Percentiles rank a stretch among this genome's conserved stretches.
These are phyloP conservation scores for Stegastes partitus DNA, from an alignment of 2,113 vertebrate genomes.

Conservation along the genomic window DNA sequence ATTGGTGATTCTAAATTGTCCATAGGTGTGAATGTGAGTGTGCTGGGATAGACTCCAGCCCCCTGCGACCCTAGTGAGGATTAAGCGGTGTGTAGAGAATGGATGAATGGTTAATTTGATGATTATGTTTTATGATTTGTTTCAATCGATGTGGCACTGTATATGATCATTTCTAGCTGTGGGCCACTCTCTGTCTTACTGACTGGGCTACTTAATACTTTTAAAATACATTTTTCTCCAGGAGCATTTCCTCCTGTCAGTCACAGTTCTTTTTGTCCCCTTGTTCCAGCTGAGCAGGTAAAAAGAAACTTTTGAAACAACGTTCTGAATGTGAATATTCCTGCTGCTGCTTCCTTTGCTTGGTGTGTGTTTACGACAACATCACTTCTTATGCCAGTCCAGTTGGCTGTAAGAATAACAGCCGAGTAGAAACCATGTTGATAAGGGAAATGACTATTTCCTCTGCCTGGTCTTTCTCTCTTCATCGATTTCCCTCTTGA, in stretches of 20 bases:
- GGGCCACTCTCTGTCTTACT: not conserved
- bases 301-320: conserved; percentile 8
- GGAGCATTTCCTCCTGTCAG: conserved; percentile 6
- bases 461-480: not conserved
- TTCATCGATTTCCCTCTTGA: conserved; percentile 26
- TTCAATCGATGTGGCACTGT: not conserved
- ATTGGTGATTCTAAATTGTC: too few species aligned
- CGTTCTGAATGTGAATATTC: conserved; percentile 1
- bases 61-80: too few species aligned
- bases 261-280: not conserved
- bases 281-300: not conserved
- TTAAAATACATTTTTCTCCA: not conserved
- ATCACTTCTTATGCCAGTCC: conserved; percentile 5
- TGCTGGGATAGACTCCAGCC: too few species aligned
- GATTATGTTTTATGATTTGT: too few species aligned
- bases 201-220: not conserved
- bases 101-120: too few species aligned
- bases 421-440: conserved; percentile 11
- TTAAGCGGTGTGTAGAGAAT: too few species aligned
- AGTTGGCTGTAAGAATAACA: conserved; percentile 14
- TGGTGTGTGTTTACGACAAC: conserved; percentile 24
- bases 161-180: not conserved
- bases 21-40: too few species aligned
- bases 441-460: not conserved
- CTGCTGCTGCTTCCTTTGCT: conserved; percentile 3